Base-by-base conservation (phyloP, 2,113 vertebrate species). In the Tychaedon coryphoeus region DNA sequence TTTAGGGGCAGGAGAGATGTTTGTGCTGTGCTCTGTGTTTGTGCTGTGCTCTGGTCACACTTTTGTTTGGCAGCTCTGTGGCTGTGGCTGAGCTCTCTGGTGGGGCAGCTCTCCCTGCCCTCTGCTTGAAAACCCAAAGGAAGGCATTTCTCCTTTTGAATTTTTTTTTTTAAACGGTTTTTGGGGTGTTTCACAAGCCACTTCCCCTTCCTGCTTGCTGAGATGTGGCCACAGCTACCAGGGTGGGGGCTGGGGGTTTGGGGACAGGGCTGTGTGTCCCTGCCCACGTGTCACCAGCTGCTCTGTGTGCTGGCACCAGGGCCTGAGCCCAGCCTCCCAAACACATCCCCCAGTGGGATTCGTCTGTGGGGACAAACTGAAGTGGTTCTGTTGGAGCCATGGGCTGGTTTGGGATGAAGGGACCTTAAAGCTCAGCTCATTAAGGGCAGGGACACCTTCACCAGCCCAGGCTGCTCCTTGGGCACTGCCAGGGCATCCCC, bases 181-280 rank as follows among this genome's bases (percentile, higher is more conserved):
- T 71, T 3, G 5, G n/a, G 51, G 28, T 84, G 22, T 90, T 95
- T 91, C 9, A 11, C 57, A 94, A 94, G 56, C 77, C 93, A 86
- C 88, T 96, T 94, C 94, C 95, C 33, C 90, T 95, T 96, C 72
- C 86, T 43, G 33, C 22, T 40, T 64, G 92, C 85, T 42, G 74
- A 67, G 34, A 8, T 29, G 20, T 71, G 86, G 53, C 66, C 73
- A 38, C 57, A 90, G 79, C 83, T 92, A 72, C 48, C 62, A n/a
- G 74, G 47, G 74, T 51, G 42, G 4, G 43, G 48, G 24, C 45
- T 61, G 69, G 43, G 31, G n/a, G n/a, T n/a, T n/a, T n/a, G n/a
- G n/a, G 19, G 28, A 10, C 6, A 9, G 57, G 47, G 62, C 72
- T 51, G 70, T 29, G 34, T 75, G 31, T 2, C 2, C 50, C 6